Evolutionary conservation across 2,113 vertebrate species (phyloP).

Genomic region (Zapus hudsonius): DNA sequence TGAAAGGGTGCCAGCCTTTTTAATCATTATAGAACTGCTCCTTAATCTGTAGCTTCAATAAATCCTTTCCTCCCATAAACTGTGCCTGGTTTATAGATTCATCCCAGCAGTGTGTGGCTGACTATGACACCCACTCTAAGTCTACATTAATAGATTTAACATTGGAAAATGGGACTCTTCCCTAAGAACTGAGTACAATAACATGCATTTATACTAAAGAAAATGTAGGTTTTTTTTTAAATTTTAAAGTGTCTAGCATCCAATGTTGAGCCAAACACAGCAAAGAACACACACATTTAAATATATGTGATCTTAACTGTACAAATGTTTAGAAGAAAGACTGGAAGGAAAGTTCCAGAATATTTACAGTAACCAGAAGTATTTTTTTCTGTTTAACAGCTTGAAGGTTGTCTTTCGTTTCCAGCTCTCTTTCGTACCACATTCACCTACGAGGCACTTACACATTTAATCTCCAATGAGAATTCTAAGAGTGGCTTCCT

Average conservation of each 20-base stretch:
- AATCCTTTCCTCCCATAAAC: no score
- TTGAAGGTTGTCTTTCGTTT: neutral
- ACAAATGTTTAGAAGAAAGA: neutral
- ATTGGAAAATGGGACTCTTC: neutral
- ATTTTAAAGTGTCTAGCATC: neutral
- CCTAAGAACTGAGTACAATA: neutral
- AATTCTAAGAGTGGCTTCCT: neutral
- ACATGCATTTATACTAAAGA: neutral
- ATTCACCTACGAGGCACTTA: neutral
- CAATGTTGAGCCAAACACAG: neutral
- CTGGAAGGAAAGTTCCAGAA: neutral
- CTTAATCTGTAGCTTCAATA: no score
- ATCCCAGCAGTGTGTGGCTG: no score
- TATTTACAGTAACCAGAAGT: fast-evolving
- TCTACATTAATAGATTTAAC: neutral
- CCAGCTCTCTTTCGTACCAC: neutral
- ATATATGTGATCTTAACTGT: neutral
- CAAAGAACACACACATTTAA: neutral
- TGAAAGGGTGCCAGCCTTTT: no score
- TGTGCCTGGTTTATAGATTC: no score
- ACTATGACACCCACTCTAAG: no score
- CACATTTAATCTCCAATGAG: neutral
- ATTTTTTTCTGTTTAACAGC: neutral
- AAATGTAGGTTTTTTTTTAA: neutral
- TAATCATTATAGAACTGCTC: no score